Conservation (phyloP, 2,113 vertebrate species). For the Choloepus hoffmanni region DNA sequence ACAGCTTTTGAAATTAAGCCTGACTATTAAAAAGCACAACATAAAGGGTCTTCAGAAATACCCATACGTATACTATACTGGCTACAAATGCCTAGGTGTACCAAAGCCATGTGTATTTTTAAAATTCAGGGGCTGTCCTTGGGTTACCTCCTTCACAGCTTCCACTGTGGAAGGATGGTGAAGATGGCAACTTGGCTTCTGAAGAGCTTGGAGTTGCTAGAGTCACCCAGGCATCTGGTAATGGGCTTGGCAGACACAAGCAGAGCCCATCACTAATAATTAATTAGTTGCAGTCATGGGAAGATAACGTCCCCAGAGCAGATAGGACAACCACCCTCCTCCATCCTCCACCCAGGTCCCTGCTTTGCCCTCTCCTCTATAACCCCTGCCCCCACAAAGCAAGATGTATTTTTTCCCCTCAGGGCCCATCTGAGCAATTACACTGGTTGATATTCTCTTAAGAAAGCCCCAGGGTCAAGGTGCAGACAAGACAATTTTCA, state of each 20-base stretch:
- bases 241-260: constrained; percentile 46
- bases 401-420: neutral
- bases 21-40: constrained; percentile 36
- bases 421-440: constrained; percentile 9
- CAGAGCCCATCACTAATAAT: constrained; percentile 59
- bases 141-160: neutral
- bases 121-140: neutral
- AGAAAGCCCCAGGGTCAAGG: neutral
- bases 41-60: neutral
- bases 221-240: constrained; percentile 2
- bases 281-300: constrained; percentile 34
- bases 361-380: neutral
- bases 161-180: neutral
- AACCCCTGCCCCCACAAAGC: neutral
- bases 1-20: constrained; percentile 60
- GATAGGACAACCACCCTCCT: neutral
- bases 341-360: neutral
- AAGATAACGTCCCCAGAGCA: constrained; percentile 24
- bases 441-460: neutral
- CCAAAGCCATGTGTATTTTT: neutral
- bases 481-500: neutral
- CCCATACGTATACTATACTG: neutral
- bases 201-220: constrained; percentile 1
- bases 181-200: neutral
- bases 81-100: neutral